These are phyloP conservation scores for Heterohyrax brucei DNA, from an alignment of 2,797 vertebrate species.

Conservation along the genomic window DNA sequence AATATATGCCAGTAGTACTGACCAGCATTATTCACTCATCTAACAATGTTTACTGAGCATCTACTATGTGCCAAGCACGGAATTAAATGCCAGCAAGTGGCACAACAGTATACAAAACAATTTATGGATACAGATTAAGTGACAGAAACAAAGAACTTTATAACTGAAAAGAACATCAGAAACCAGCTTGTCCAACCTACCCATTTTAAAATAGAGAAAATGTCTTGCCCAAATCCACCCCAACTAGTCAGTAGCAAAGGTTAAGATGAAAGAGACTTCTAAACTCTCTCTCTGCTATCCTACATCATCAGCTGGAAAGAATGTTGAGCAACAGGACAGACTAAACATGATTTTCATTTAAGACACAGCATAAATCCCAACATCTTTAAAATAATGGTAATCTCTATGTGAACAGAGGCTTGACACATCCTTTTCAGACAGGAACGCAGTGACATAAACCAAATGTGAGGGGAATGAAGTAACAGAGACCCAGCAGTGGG, in stretches of 20 bases:
- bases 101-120: slow-evolving; percentile 51
- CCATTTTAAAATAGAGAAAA: background rate
- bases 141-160: slow-evolving; percentile 22
- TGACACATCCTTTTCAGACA: slow-evolving; percentile 61
- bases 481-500: slow-evolving; percentile 78
- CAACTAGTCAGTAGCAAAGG: background rate
- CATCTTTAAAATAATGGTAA: slow-evolving; percentile 60
- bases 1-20: background rate
- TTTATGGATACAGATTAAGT: background rate
- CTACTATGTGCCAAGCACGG: background rate
- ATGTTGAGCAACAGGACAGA: background rate
- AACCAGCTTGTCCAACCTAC: background rate
- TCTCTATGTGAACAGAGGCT: slow-evolving; percentile 45
- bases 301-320: background rate
- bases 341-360: slow-evolving; percentile 66
- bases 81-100: background rate
- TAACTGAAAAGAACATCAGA: slow-evolving; percentile 10
- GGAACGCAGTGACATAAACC: slow-evolving; percentile 63
- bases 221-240: slow-evolving; percentile 5
- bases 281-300: background rate
- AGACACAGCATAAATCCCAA: slow-evolving; percentile 49
- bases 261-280: background rate
- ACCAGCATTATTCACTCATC: background rate
- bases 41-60: slow-evolving; percentile 46
- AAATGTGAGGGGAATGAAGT: slow-evolving; percentile 64